These are phyloP conservation scores for Scyliorhinus canicula DNA, from an alignment of 2,797 vertebrate genomes.

Conservation along the genomic window DNA sequence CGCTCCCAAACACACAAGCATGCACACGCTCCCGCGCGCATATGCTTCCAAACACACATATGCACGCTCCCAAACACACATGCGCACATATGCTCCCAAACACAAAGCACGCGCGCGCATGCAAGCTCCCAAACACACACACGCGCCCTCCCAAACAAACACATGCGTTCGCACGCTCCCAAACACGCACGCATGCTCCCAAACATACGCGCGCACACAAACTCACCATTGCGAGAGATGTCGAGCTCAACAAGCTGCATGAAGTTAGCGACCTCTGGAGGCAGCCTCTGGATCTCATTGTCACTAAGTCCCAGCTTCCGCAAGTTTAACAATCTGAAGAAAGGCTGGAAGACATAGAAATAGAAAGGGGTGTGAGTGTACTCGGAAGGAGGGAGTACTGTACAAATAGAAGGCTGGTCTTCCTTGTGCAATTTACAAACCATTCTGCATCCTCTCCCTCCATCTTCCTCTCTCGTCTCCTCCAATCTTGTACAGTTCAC, in stretches of 20 bases:
- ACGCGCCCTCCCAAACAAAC: no score
- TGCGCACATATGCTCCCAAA: no score
- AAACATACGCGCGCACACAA: background rate
- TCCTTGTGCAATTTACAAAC: constrained; percentile 28
- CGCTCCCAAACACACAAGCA: no score
- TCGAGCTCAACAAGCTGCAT: constrained; percentile 98
- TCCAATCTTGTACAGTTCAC: constrained; percentile 27
- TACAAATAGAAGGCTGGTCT: constrained; percentile 45
- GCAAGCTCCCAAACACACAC: no score
- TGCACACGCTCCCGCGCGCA: no score
- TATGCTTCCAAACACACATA: no score
- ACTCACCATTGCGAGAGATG: constrained; percentile 87
- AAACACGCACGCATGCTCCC: no score
- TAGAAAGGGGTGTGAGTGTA: constrained; percentile 41
- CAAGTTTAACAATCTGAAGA: constrained; percentile 90
- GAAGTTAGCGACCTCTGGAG: constrained; percentile 95
- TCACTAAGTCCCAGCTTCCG: constrained; percentile 90
- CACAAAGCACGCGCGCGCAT: no score
- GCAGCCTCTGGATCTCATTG: constrained; percentile 95
- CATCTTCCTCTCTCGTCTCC: background rate
- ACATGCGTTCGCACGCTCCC: no score
- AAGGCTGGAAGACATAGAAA: constrained; percentile 64
- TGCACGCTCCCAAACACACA: no score
- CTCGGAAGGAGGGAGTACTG: constrained; percentile 34
- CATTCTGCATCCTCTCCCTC: background rate